Evolutionary conservation across 2,888 invertebrate genomes (phyloP), one percentile per base, ranked within the genome.

Genomic region (Frankliniella intonsa): DNA sequence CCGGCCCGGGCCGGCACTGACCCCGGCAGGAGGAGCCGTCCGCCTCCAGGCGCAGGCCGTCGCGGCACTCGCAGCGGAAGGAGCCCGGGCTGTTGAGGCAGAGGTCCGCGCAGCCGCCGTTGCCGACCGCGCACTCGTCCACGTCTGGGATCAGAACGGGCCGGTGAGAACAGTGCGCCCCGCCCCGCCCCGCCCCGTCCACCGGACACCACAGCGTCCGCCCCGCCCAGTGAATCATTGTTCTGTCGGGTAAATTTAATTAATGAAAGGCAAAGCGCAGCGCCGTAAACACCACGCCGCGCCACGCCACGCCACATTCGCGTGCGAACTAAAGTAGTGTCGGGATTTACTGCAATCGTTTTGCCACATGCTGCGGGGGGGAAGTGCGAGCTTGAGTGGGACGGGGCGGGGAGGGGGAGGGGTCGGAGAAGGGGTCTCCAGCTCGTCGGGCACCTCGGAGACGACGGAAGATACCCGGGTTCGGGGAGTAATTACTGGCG

Each of bases 1-100:
- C n/a, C n/a, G n/a, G n/a, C n/a, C n/a, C n/a, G n/a, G n/a, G 69
- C 3, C 80, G 17, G 55, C 84, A 14, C 88, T 86, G 86, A 91
- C 91, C 91, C 83, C 89, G 86, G 84, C 91, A 91, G 79, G 88
- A 88, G 84, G 87, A 89, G 81, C 89, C 87, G 50, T 89, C 86
- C 0, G 86, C 86, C 76, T 89, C 88, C 82, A 91, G 87, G 84
- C 89, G 88, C 81, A 89, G 89, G 14, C 92, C 92, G 51, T 86
- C 84, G 25, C 87, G 87, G 84, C 92, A 92, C 69, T 87, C 87
- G 85, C 92, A 92, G 79, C 88, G 88, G 85, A 89, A 91, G n/a
- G 90, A 88, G 62, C 92, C 92, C 0, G 89, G 89, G 76, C 89
- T 87, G 86, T 92, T 92, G 83, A 87, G 87, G 86, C 92, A 92